phyloP scores from a whole-genome alignment of 2,797 vertebrate species.

The Dendrocincla fuliginosa region DNA sequence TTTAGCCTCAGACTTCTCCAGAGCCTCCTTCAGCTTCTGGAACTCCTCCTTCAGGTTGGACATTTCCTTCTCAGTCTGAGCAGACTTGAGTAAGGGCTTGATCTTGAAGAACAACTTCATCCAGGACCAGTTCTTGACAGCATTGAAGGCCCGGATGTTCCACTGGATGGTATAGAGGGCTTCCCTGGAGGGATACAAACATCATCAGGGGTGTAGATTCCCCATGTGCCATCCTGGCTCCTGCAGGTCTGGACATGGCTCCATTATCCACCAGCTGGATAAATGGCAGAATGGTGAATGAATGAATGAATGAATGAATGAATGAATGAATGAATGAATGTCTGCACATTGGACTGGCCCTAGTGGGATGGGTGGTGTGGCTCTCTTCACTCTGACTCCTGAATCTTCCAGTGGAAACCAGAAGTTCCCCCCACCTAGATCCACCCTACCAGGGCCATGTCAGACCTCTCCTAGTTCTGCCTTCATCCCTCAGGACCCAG shows the following conservation, averaged over 20 bases:
- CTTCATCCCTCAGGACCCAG: background rate
- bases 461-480: background rate
- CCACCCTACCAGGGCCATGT: background rate
- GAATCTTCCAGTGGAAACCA: background rate
- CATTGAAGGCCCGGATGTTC: slow-evolving; percentile 92
- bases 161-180: slow-evolving; percentile 92
- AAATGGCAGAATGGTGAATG: background rate
- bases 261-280: background rate
- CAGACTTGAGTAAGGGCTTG: slow-evolving; percentile 90
- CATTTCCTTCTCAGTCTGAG: slow-evolving; percentile 87
- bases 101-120: slow-evolving; percentile 97
- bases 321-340: background rate
- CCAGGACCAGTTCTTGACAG: slow-evolving; percentile 94
- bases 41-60: slow-evolving; percentile 79
- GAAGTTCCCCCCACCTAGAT: background rate
- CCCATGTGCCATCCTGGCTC: background rate
- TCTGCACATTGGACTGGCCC: background rate
- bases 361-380: background rate
- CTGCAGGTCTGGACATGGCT: background rate
- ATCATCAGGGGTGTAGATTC: background rate
- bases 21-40: slow-evolving; percentile 77
- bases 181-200: slow-evolving; percentile 75
- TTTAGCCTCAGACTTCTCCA: slow-evolving; percentile 87
- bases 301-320: background rate
- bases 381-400: background rate